Conservation (phyloP, 2,888 invertebrate genomes). For the Lycaena phlaeas region DNA sequence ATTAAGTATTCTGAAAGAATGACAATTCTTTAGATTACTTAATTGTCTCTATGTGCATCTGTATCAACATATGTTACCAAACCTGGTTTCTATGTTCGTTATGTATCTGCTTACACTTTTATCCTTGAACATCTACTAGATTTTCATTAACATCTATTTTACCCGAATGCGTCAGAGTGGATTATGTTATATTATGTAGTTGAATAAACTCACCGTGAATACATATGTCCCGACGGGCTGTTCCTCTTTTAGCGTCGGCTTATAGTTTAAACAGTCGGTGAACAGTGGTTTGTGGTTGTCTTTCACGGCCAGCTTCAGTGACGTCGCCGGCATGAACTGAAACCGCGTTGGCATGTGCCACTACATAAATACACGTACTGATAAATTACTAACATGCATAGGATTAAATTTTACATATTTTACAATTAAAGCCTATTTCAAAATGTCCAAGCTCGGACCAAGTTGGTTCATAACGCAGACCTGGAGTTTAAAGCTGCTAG, state of each 20-base stretch:
- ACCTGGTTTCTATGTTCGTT: too few species aligned
- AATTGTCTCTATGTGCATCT: too few species aligned
- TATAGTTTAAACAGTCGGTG: constrained; percentile 86
- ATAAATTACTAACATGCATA: background rate
- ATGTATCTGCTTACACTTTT: too few species aligned
- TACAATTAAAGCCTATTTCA: constrained; percentile 1
- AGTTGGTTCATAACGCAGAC: too few species aligned
- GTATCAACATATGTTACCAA: too few species aligned
- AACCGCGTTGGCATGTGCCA: constrained; percentile 39
- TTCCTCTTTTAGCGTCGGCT: constrained; percentile 86
- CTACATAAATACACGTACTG: constrained; percentile 31
- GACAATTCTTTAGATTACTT: too few species aligned
- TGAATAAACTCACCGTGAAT: constrained; percentile 72
- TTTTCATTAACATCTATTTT: too few species aligned
- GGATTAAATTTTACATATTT: too few species aligned
- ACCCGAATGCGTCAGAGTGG: too few species aligned
- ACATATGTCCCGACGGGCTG: constrained; percentile 82
- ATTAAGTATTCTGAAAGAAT: too few species aligned
- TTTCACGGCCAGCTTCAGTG: constrained; percentile 58
- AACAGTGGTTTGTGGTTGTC: constrained; percentile 93
- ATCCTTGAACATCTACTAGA: too few species aligned
- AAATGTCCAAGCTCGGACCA: background rate
- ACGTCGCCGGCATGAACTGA: constrained; percentile 49
- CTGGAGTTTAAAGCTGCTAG: too few species aligned
- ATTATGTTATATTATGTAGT: background rate